Evolutionary conservation across 2,797 vertebrate genomes (phyloP).

Genomic region (Pangasius mekongensis): DNA sequence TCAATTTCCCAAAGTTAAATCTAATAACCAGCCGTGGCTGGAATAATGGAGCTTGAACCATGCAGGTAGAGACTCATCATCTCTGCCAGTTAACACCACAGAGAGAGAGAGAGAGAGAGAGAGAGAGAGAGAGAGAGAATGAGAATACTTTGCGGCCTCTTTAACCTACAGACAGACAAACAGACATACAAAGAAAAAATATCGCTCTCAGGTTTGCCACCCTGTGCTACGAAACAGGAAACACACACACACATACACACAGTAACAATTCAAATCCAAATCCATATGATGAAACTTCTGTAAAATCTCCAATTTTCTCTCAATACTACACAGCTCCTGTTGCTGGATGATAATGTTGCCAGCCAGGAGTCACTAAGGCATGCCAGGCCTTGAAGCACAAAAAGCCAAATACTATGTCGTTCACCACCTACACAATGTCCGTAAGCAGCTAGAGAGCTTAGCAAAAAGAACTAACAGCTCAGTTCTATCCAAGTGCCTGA

Average conservation of each 20-base stretch:
- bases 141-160: neutral
- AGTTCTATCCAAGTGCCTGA: neutral
- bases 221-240: constrained; percentile 38
- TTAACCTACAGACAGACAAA: neutral
- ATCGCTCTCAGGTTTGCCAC: constrained; percentile 39
- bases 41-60: constrained; percentile 45
- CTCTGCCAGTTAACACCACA: constrained; percentile 30
- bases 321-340: neutral
- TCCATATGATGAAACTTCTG: neutral
- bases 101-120: neutral
- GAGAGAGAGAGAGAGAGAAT: neutral
- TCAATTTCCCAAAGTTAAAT: constrained; percentile 78
- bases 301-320: neutral
- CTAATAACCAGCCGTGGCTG: constrained; percentile 70
- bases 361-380: neutral
- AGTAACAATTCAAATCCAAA: neutral
- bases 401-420: constrained; percentile 9
- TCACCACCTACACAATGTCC: constrained; percentile 23
- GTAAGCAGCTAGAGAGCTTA: neutral
- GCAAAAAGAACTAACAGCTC: constrained; percentile 1
- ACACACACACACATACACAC: neutral
- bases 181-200: neutral
- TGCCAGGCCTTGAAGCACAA: constrained; percentile 8
- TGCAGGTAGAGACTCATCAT: constrained; percentile 40
- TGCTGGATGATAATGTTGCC: neutral